phyloP scores from a whole-genome alignment of 2,888 invertebrate genomes.

The Pandemis heparana region DNA sequence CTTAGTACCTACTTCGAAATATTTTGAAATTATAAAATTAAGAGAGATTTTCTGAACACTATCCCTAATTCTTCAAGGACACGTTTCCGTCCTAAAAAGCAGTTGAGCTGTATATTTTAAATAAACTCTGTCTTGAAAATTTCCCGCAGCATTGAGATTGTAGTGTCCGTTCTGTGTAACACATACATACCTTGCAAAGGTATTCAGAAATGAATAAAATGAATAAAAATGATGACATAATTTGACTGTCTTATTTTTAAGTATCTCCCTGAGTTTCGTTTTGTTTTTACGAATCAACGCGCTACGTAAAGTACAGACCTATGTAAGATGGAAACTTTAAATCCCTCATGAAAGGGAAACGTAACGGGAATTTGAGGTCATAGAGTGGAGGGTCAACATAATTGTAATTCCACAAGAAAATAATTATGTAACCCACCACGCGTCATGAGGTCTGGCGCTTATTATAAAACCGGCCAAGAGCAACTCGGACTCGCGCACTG shows the following conservation, averaged over 20 bases:
- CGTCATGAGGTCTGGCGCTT: too few relatives aligned
- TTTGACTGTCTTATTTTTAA: conserved; percentile 43
- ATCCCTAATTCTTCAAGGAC: conserved; percentile 69
- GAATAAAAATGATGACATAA: conserved; percentile 62
- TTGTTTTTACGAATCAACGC: too few relatives aligned
- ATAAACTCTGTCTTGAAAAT: conserved; percentile 53
- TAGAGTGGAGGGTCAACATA: too few relatives aligned
- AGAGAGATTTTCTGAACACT: conserved; percentile 76
- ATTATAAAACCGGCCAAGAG: too few relatives aligned
- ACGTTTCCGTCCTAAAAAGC: conserved; percentile 75
- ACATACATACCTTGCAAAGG: conserved; percentile 79
- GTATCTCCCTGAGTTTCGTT: too few relatives aligned
- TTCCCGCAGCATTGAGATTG: conserved; percentile 63
- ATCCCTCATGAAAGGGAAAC: too few relatives aligned
- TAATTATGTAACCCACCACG: too few relatives aligned
- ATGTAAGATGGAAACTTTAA: too few relatives aligned
- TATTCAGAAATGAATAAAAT: conserved; percentile 79
- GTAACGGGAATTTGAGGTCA: too few relatives aligned
- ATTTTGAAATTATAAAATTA: conserved; percentile 80
- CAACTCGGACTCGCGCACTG: too few relatives aligned
- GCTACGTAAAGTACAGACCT: too few relatives aligned
- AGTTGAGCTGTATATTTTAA: conserved; percentile 57
- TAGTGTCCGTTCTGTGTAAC: conserved; percentile 73
- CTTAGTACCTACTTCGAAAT: conserved; percentile 73
- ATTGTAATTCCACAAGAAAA: too few relatives aligned